A percentile compares a stretch with the other conserved stretches of the same genome.
These are phyloP conservation scores for Oasisia sp. DNA, from an alignment of 2,888 invertebrate genomes.

Conservation along the genomic window DNA sequence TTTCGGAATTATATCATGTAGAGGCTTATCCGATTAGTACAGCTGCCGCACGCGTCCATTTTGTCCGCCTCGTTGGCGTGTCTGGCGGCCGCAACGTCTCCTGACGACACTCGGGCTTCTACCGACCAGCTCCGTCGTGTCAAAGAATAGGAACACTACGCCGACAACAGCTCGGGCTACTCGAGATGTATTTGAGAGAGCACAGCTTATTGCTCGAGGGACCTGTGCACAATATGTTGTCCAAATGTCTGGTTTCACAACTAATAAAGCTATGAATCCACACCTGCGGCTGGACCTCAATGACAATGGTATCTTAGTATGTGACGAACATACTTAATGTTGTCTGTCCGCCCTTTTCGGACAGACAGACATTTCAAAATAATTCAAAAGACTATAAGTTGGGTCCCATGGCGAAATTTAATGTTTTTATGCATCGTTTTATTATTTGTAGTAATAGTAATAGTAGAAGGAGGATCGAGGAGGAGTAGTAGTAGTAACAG, in stretches of 20 bases:
- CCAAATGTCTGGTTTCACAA: background rate
- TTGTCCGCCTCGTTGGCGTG: background rate
- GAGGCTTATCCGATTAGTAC: slow-evolving; percentile 5
- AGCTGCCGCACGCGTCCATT: background rate
- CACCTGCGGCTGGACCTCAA: background rate
- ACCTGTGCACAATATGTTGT: background rate
- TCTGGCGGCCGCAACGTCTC: background rate
- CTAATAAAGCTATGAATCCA: background rate
- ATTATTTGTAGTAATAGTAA: too few relatives aligned
- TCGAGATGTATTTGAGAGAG: background rate
- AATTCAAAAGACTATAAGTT: too few relatives aligned
- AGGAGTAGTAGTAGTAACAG: too few relatives aligned
- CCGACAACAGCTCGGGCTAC: background rate
- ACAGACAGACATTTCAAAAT: too few relatives aligned
- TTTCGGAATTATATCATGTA: slow-evolving; percentile 17
- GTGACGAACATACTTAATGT: too few relatives aligned
- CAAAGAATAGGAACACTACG: too few relatives aligned
- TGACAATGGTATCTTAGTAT: too few relatives aligned
- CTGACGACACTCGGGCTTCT: background rate
- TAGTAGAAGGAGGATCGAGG: too few relatives aligned
- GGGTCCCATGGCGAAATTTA: too few relatives aligned
- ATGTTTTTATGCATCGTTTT: too few relatives aligned
- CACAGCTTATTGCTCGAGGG: background rate
- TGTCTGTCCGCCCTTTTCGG: too few relatives aligned
- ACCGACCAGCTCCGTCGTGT: too few relatives aligned